Evolutionary conservation across 1,140 invertebrate species (phyloP), one percentile per base, ranked within the genome.

Genomic region (Caenorhabditis brenneri): DNA sequence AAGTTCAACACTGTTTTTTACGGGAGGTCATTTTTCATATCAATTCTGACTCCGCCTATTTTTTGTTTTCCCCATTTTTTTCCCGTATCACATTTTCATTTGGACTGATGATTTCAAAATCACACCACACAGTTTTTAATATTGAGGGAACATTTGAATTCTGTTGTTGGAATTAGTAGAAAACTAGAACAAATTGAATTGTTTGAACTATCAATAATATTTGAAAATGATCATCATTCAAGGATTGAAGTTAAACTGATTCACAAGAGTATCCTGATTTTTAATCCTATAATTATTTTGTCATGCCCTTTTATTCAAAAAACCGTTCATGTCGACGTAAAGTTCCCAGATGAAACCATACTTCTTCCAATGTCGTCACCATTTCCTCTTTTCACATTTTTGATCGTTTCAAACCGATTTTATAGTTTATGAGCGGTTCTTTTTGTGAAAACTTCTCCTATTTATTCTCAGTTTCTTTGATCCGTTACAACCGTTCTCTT

Each of bases 21-120:
- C 16, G 58, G 2, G 29, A 16, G 58, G 58, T 65, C 31, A 65
- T 65, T 65, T 42, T 55, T 65, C 58, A 65, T 65, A 65, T 65
- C 58, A 65, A 33, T 16, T 36, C n/a, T 33, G 29, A 36, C 58
- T 65, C 58, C 58, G 15, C 58, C 58, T 31, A 65, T 31, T 65
- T 36, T 60, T 65, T 65, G 29, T 33, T 65, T 65, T 65, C 36
- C 58, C 29, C 22, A 7, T 16, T 33, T 65, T 36, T 1, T 10
- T 55, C 24, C n/a, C 15, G 22, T 29, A 24, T 55, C 53, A 55
- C 15, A 29, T 55, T 51, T 16, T 29, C 53, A 58, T 29, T 58
- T 33, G 58, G 31, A 65, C n/a, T 16, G 31, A 36, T 65, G 22
- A 36, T n/a, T 22, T 27, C 10, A 1, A 55, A 27, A 27, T 55